A percentile compares a stretch with the other conserved stretches of the same genome.
phyloP scores from a whole-genome alignment of 2,797 vertebrate species.

The Sebastes melanostomus region DNA sequence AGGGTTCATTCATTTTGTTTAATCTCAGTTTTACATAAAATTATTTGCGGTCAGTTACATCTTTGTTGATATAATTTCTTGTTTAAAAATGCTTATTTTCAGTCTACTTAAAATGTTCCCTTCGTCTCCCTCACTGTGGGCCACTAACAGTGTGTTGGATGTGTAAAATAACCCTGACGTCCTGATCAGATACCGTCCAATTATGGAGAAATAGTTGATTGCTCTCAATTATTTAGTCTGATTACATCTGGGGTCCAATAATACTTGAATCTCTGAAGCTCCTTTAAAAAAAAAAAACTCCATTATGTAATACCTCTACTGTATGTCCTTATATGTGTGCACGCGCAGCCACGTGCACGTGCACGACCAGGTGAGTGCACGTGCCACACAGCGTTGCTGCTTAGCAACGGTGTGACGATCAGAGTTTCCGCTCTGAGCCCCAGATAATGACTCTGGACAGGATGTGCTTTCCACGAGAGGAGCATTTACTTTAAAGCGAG shows the following conservation, averaged over 20 bases:
- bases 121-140: neutral
- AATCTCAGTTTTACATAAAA: neutral
- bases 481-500: conserved; percentile 53
- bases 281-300: neutral
- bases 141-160: neutral
- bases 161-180: conserved; percentile 7
- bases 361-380: conserved; percentile 65
- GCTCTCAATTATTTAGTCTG: neutral
- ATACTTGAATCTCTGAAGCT: neutral
- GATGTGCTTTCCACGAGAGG: conserved; percentile 55
- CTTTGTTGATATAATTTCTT: neutral
- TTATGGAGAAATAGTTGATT: conserved; percentile 17
- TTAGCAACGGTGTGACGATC: conserved; percentile 75
- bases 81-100: neutral
- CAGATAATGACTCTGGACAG: conserved; percentile 70
- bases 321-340: conserved; percentile 19
- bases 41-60: neutral
- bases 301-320: conserved; percentile 29
- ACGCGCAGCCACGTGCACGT: conserved; percentile 4
- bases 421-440: conserved; percentile 54
- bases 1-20: neutral
- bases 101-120: neutral
- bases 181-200: conserved; percentile 19
- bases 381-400: conserved; percentile 63
- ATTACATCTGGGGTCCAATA: neutral